These are phyloP conservation scores for Agriopis aurantiaria DNA, from an alignment of 2,888 invertebrate genomes.

Conservation along the genomic window DNA sequence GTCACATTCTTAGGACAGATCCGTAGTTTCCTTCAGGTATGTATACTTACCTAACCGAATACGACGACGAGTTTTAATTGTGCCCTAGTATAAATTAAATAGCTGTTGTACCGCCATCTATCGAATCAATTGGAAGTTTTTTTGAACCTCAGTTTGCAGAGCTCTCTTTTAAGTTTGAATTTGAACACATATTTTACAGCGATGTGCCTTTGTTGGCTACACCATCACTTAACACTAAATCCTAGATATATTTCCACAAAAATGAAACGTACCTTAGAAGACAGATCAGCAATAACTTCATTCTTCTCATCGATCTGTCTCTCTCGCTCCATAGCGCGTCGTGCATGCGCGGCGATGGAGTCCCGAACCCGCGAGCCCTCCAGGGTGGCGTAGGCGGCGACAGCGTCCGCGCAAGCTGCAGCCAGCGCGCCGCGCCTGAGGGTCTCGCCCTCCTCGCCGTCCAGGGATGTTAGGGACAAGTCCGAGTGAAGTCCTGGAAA, in stretches of 20 bases:
- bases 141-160: too few species aligned
- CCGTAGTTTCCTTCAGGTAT: too few species aligned
- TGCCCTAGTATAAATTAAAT: too few species aligned
- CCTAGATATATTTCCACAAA: background rate
- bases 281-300: slow-evolving; percentile 92
- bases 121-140: too few species aligned
- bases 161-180: too few species aligned
- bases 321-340: slow-evolving; percentile 91
- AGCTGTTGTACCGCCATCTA: too few species aligned
- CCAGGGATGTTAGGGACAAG: slow-evolving; percentile 88
- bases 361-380: slow-evolving; percentile 92
- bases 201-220: too few species aligned
- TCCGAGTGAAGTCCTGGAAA: slow-evolving; percentile 89
- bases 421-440: slow-evolving; percentile 88
- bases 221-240: too few species aligned
- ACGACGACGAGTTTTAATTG: too few species aligned
- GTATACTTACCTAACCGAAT: too few species aligned
- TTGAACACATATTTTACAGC: too few species aligned
- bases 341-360: slow-evolving; percentile 91
- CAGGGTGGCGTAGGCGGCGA: slow-evolving; percentile 90
- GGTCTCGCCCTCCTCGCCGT: slow-evolving; percentile 83
- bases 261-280: slow-evolving; percentile 88
- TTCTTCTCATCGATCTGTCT: slow-evolving; percentile 93
- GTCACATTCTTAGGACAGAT: too few species aligned
- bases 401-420: slow-evolving; percentile 92